Base-by-base conservation (phyloP, 2,113 vertebrate species). In the Blennius ocellaris region DNA sequence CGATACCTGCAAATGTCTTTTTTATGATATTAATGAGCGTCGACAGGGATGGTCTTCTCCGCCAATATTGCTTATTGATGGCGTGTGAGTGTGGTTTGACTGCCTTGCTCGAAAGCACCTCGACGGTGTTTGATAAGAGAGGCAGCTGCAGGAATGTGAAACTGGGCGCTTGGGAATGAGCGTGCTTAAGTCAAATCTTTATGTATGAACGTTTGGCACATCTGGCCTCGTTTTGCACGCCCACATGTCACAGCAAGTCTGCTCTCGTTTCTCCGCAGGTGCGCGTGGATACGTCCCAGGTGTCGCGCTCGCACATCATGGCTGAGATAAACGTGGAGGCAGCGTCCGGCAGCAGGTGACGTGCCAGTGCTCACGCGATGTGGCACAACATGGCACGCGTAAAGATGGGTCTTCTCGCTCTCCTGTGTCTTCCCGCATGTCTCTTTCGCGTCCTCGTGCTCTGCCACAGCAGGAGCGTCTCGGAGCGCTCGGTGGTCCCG, bases 321-420 rank as follows among this genome's bases (percentile, higher is more conserved):
- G 78, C 83, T 87, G 88, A 58, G 81, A 76, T 90, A 73, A 91
- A 81, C 78, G 72, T 83, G 85, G 84, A 89, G 21, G 21, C 21
- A 73, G 52, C 81, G 63, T 37, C 70, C 45, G 73, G 73, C 80
- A 58, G 81, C 76, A 57, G 90, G 73, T 92, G 84, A 88, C 79
- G 93, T 93, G 92, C 77, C 80, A 43, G 71, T 74, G 65, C 62
- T 87, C 83, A 82, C 80, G 73, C 88, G 86, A 88, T 85, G 85
- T 93, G 94, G 90, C 86, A 69, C 81, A 82, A 76, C 8, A 88
- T 90, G 81, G 92, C 92, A 84, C 92, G 92, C 88, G 88, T 93
- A 94, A 96, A 95, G 71, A 97, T 98, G 96, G 84, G 92, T 87
- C 74, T 92, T 14, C 54, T 94, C 58, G 86, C 94, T 69, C 81